phyloP scores from a whole-genome alignment of 2,113 vertebrate genomes.

The Myiozetetes cayanensis region DNA sequence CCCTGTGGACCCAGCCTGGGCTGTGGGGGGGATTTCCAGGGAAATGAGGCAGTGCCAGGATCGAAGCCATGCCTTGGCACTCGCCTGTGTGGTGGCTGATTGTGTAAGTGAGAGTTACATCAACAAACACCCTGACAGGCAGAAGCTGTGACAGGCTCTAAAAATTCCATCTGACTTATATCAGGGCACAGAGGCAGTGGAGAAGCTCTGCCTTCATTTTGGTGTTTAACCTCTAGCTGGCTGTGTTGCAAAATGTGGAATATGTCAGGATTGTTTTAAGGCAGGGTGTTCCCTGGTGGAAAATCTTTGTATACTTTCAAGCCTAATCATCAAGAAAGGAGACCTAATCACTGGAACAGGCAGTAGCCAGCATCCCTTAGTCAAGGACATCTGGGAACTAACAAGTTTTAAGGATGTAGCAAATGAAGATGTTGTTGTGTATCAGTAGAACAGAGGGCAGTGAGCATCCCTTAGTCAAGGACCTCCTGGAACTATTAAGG shows the following conservation, averaged over 20 bases:
- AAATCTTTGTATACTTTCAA: background rate
- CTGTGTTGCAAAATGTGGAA: background rate
- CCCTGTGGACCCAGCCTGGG: background rate
- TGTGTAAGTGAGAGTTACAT: background rate
- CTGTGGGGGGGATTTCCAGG: background rate
- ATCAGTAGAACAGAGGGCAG: background rate
- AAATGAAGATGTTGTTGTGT: background rate
- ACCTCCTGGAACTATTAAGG: background rate
- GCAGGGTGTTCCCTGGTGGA: background rate
- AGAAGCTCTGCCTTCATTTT: background rate
- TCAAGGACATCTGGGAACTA: background rate
- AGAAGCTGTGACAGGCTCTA: background rate
- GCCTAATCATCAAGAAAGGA: background rate
- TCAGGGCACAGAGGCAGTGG: background rate
- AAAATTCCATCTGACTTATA: conserved; percentile 27
- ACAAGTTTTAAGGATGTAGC: background rate
- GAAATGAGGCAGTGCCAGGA: background rate
- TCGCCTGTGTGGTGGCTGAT: background rate
- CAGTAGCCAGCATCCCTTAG: background rate
- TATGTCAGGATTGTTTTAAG: background rate
- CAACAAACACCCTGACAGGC: background rate
- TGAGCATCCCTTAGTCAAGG: background rate
- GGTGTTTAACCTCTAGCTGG: background rate
- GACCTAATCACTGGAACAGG: background rate
- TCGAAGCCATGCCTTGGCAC: background rate